phyloP scores from a whole-genome alignment of 2,113 vertebrate genomes.

The Orthonyx spaldingii region DNA sequence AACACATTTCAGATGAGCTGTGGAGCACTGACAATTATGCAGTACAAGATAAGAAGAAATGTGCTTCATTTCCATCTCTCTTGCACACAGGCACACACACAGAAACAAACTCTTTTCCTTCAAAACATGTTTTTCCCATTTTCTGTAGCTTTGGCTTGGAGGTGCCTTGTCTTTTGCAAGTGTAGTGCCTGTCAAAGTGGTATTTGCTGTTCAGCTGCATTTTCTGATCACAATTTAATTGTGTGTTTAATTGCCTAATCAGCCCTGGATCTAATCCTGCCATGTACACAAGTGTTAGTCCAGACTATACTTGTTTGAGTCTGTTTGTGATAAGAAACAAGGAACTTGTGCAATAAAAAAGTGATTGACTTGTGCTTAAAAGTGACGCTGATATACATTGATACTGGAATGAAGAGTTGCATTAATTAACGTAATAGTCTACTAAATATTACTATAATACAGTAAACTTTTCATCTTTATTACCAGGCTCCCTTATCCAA shows the following conservation, averaged over 20 bases:
- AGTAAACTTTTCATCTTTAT: conserved; percentile 41
- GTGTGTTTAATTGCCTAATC: neutral
- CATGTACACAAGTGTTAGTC: neutral
- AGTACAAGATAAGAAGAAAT: neutral
- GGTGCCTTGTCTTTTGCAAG: neutral
- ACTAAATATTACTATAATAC: neutral
- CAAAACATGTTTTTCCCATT: neutral
- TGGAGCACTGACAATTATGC: neutral
- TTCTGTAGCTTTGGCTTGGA: neutral
- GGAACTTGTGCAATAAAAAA: neutral
- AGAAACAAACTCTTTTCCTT: neutral
- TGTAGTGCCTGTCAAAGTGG: neutral
- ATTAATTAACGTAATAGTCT: neutral
- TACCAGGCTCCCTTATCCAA: conserved; percentile 96
- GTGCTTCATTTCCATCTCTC: neutral
- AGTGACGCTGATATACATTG: neutral
- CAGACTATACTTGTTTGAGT: neutral
- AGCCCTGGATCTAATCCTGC: neutral
- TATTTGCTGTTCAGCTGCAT: neutral
- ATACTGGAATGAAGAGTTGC: neutral
- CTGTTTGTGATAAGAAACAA: neutral
- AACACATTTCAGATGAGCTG: conserved; percentile 1
- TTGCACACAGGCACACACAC: neutral
- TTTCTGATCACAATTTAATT: too few species aligned
- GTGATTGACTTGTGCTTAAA: neutral